phyloP scores from a whole-genome alignment of 2,888 invertebrate species.

The Leptopilina drosophilae region DNA sequence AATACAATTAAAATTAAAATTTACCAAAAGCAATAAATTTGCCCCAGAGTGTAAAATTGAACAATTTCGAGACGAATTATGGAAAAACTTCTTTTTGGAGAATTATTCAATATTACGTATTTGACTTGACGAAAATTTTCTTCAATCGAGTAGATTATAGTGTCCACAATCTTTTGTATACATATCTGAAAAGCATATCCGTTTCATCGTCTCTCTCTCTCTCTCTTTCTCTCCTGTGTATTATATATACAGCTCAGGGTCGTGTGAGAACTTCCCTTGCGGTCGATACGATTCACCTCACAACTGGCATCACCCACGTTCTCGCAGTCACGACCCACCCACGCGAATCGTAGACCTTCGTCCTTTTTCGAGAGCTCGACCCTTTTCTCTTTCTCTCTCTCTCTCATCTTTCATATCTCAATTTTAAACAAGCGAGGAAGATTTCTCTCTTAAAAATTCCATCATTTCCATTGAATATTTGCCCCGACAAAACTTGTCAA shows the following conservation, averaged over 20 bases:
- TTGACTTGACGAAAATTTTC: background rate
- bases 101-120: background rate
- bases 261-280: constrained; percentile 60
- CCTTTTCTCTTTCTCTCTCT: constrained; percentile 25
- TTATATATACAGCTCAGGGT: constrained; percentile 42
- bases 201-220: background rate
- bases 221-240: too few relatives aligned
- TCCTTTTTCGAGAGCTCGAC: constrained; percentile 10
- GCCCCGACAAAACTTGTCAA: too few relatives aligned
- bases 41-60: too few relatives aligned
- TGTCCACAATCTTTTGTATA: constrained; percentile 2
- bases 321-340: constrained; percentile 41
- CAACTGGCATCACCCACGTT: constrained; percentile 56
- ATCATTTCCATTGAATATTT: too few relatives aligned
- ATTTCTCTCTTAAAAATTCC: too few relatives aligned
- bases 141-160: background rate
- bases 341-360: constrained; percentile 23
- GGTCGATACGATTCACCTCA: constrained; percentile 70
- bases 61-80: too few relatives aligned
- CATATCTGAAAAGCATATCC: constrained; percentile 23
- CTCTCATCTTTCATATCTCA: background rate
- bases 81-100: too few relatives aligned
- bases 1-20: too few relatives aligned
- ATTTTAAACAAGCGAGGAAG: background rate
- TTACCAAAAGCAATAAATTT: too few relatives aligned